A percentile compares a stretch with the other conserved stretches of the same genome.
phyloP scores from a whole-genome alignment of 1,140 invertebrate genomes.

The Spodoptera litura region DNA sequence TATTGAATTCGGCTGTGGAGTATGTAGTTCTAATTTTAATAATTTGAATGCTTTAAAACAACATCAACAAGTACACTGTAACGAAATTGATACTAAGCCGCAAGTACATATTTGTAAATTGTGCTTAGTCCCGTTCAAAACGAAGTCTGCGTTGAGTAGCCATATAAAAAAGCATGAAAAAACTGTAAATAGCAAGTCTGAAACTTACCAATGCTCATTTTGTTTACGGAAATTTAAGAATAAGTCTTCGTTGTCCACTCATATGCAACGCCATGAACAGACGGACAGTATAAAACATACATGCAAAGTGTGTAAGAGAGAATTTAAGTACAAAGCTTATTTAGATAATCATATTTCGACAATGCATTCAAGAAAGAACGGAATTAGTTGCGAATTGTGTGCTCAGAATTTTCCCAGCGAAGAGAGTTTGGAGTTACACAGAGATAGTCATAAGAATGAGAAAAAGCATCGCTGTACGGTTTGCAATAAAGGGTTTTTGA shows the following conservation, averaged over 20 bases:
- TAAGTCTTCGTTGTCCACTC: constrained; percentile 75
- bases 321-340: constrained; percentile 80
- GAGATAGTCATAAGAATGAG: constrained; percentile 83
- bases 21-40: constrained; percentile 35
- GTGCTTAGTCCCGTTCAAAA: constrained; percentile 1
- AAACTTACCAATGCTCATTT: constrained; percentile 75
- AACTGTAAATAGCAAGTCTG: constrained; percentile 48
- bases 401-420: constrained; percentile 70
- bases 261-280: constrained; percentile 80
- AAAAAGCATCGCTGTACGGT: constrained; percentile 87
- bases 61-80: constrained; percentile 28
- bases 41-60: constrained; percentile 17
- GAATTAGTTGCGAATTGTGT: constrained; percentile 73
- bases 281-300: constrained; percentile 67
- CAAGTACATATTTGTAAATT: not conserved
- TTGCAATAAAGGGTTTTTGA: constrained; percentile 87
- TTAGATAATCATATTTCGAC: constrained; percentile 82
- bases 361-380: constrained; percentile 74
- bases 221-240: constrained; percentile 83
- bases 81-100: constrained; percentile 19
- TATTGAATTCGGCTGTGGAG: constrained; percentile 17
- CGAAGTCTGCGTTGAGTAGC: not conserved
- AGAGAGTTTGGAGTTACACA: constrained; percentile 70
- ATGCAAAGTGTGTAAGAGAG: constrained; percentile 78
- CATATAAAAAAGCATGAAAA: constrained; percentile 29